Percentiles rank a stretch among this genome's conserved stretches.
phyloP scores from a whole-genome alignment of 2,888 invertebrate genomes.

The Scrobipalpa atriplicella region DNA sequence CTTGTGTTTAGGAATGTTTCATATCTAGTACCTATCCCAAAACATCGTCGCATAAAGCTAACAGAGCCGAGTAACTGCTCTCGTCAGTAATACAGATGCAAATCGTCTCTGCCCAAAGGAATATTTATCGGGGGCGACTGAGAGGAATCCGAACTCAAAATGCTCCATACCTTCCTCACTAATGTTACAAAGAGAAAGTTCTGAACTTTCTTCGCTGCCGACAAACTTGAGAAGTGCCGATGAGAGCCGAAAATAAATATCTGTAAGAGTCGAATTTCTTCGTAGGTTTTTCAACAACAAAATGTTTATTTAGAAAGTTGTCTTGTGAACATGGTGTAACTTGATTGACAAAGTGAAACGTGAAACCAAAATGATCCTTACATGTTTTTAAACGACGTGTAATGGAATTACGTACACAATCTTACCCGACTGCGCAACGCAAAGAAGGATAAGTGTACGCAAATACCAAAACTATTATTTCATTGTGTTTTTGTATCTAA shows the following conservation, averaged over 20 bases:
- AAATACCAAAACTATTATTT: no score
- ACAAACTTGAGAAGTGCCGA: conserved; percentile 20
- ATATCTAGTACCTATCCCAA: not conserved
- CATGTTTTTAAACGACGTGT: not conserved
- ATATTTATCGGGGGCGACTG: conserved; percentile 45
- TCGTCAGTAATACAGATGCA: conserved; percentile 56
- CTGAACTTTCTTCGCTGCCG: conserved; percentile 8
- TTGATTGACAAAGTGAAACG: not conserved
- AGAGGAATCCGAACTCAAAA: conserved; percentile 22
- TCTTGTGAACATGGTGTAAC: not conserved
- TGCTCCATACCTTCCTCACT: conserved; percentile 22
- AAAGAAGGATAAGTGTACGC: no score
- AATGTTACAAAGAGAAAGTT: conserved; percentile 24
- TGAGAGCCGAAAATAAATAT: conserved; percentile 16
- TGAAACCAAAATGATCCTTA: not conserved
- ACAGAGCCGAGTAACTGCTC: conserved; percentile 43
- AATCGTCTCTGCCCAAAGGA: conserved; percentile 53
- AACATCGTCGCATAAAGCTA: conserved; percentile 25
- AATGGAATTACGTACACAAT: no score
- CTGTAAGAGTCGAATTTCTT: not conserved
- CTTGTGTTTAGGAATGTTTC: no score
- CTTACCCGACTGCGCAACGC: no score
- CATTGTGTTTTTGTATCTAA: no score
- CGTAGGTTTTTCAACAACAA: not conserved
- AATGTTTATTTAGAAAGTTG: not conserved